Evolutionary conservation across 2,113 vertebrate species (phyloP), one percentile per base, ranked within the genome.

Genomic region (Orthonyx spaldingii): DNA sequence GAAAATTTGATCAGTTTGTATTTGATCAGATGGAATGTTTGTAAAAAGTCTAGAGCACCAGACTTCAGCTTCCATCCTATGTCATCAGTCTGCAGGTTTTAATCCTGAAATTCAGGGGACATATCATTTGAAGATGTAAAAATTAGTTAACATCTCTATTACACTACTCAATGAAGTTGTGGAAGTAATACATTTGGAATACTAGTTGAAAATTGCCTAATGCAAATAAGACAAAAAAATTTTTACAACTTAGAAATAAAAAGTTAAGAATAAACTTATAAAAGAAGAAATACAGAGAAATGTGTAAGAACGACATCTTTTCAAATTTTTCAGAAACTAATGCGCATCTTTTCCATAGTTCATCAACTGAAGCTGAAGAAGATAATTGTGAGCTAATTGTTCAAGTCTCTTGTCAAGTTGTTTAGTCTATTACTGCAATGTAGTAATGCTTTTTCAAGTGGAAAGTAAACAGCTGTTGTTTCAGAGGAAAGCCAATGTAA

Each of bases 391-490:
- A 87, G 41, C 26, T 82, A 94, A 85, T 69, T 83, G 84, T 61
- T 92, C 33, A 89, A 92, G 44, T 35, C 32, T 68, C 65, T 75
- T 81, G 44, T 78, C 52, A 91, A 92, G 53, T 79, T 87, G 28
- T 71, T 84, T 65, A 55, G 76, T 21, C 30, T 88, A 65, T 82
- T 61, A 30, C 44, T 76, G 57, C 33, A 89, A 47, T n/a, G 41
- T n/a, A 78, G 53, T 69, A 78, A 69, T 35, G 72, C 19, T 87
- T 92, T 91, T 81, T 75, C 8, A 3, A 87, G 35, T 33, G 61
- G 44, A 95, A 95, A 84, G 74, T 42, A 91, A 94, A 95, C 57
- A 96, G 70, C 32, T 79, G n/a, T 87, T 35, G 21, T 75, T 53
- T 84, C 47, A 94, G 60, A 75, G 22, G 87, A 89, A 93, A 93